Evolutionary conservation across 2,113 vertebrate genomes (phyloP).

Genomic region (Propithecus coquereli): DNA sequence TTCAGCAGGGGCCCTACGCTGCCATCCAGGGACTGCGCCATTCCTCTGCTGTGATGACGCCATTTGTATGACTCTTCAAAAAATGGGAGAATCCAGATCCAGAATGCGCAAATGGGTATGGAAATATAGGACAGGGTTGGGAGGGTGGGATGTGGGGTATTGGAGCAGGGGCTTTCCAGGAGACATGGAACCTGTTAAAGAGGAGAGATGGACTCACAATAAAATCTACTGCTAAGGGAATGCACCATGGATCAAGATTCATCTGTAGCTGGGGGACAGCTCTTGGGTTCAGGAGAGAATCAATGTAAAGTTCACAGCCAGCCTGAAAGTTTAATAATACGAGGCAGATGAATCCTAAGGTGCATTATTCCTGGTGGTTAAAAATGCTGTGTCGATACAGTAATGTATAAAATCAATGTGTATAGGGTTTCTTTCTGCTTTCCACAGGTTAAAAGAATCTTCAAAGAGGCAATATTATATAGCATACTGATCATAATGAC

Average conservation of each 20-base stretch:
- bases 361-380: conserved; percentile 24
- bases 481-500: neutral
- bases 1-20: conserved; percentile 98
- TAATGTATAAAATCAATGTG: conserved; percentile 71
- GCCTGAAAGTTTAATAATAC: neutral
- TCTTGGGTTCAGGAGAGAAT: neutral
- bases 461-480: conserved; percentile 70
- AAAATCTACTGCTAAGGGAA: conserved; percentile 55
- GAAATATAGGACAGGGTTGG: neutral
- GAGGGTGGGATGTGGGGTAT: neutral
- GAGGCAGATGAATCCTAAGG: conserved; percentile 55
- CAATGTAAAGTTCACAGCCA: neutral
- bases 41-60: conserved; percentile 97
- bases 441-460: conserved; percentile 63
- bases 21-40: conserved; percentile 99
- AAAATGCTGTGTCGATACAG: conserved; percentile 58
- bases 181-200: conserved; percentile 45
- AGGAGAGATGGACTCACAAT: conserved; percentile 60
- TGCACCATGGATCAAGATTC: conserved; percentile 54
- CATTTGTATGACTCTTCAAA: conserved; percentile 92
- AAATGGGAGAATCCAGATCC: conserved; percentile 25
- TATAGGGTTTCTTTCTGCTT: conserved; percentile 70
- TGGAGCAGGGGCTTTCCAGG: conserved; percentile 66
- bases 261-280: conserved; percentile 3
- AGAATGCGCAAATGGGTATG: conserved; percentile 46